Evolutionary conservation across 2,888 invertebrate species (phyloP).

Genomic region (Tanytarsus gracilentus): DNA sequence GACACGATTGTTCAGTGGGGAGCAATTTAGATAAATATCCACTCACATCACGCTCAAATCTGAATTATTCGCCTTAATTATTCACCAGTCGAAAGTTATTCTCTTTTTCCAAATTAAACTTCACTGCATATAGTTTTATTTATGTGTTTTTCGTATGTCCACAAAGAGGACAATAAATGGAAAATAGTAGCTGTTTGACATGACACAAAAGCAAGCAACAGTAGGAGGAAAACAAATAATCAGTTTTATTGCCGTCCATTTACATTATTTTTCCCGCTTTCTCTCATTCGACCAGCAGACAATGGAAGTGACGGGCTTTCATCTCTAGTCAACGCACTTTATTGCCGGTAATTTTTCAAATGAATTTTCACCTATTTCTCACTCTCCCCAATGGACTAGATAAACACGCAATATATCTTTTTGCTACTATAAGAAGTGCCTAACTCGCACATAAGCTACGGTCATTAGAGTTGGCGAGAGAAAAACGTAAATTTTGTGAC

Average conservation of each 20-base stretch:
- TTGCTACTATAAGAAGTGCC: no score
- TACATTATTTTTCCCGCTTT: no score
- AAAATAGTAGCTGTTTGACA: background rate
- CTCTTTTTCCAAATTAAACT: background rate
- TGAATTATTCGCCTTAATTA: constrained; percentile 9
- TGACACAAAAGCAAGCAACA: constrained; percentile 6
- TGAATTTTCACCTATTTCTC: background rate
- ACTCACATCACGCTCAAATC: background rate
- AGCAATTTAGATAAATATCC: constrained; percentile 15
- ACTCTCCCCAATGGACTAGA: background rate
- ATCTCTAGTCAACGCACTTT: background rate
- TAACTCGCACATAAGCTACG: background rate
- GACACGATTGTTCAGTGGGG: constrained; percentile 3
- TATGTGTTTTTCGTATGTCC: background rate
- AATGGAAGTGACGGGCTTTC: background rate
- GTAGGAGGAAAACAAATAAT: constrained; percentile 14
- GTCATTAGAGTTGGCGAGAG: background rate
- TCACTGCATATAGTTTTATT: background rate
- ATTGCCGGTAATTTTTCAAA: constrained; percentile 7
- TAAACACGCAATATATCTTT: background rate
- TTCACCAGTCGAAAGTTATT: constrained; percentile 1
- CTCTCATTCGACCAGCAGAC: background rate
- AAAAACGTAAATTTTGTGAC: background rate
- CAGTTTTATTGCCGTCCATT: constrained; percentile 12
- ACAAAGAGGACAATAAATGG: background rate